Base-by-base conservation (phyloP, 2,888 invertebrate genomes). In the Eulithis prunata region DNA sequence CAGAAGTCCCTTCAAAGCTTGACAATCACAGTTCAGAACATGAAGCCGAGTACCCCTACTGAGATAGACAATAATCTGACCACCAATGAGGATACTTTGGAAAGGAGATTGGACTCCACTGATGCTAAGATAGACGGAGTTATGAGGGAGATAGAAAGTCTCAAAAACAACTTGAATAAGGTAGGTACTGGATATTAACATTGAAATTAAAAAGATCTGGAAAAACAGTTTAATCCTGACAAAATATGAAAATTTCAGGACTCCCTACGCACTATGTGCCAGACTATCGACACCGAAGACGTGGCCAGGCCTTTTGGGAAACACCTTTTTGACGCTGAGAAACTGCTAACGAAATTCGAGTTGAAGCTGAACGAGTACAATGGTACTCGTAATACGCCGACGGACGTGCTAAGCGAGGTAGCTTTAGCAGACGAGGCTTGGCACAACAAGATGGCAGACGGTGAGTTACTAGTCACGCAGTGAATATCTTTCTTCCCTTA, bases 311-410 rank as follows among this genome's bases (percentile, higher is more conserved):
- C 90, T 0, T 84, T 93, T 56, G 87, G 87, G 69, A 88, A 87
- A 59, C 91, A 93, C 68, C 86, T 93, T 55, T 79, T 85, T 0
- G 88, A 93, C 10, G 94, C 94, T 1, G 94, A 95, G 80, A 90
- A 93, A 67, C 81, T 95, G 3, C 82, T 95, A 45, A 93, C 88
- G 69, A 94, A 94, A 73, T 95, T 94, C 74, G 94, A 95, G 74
- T 83, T 89, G 59, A 94, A 94, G 73, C 79, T 95, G 52, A 91
- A 88, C 52, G 94, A 95, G 72, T 90, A 86, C 76, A 90, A 90
- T 69, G 83, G 76, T 1, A 91, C 63, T 10, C 51, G 62, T 4
- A 21, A 13, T 12, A 43, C 85, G 56, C 89, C 84, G 65, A 86
- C 89, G 0, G 92, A 91, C 71, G 88, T 89, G 53, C 81, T 93